Conservation (phyloP, 2,888 invertebrate species). For the Drosophila suboccidentalis region DNA sequence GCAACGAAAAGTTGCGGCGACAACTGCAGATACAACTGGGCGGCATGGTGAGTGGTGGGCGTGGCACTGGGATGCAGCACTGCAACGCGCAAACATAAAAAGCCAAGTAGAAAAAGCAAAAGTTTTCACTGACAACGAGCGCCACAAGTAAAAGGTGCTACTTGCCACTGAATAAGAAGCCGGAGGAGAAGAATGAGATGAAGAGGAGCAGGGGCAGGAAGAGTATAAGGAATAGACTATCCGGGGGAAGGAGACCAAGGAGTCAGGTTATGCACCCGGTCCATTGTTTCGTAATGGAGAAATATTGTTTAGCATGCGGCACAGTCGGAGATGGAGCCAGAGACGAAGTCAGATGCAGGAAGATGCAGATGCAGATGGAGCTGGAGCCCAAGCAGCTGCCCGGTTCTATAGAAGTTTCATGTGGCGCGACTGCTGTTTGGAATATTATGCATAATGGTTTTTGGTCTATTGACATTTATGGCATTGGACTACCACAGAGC, state of each 20-base stretch:
- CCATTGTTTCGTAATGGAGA: conserved; percentile 77
- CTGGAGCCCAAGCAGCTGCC: conserved; percentile 20
- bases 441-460: conserved; percentile 77
- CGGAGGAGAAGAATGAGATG: not conserved
- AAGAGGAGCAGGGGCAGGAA: conserved; percentile 24
- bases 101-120: conserved; percentile 68
- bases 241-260: conserved; percentile 11
- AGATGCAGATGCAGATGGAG: conserved; percentile 32
- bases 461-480: conserved; percentile 80
- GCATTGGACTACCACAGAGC: conserved; percentile 52
- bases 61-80: conserved; percentile 29
- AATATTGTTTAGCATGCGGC: conserved; percentile 73
- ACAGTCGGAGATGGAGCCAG: conserved; percentile 16
- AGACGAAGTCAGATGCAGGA: conserved; percentile 1
- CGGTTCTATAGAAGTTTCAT: conserved; percentile 13
- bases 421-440: conserved; percentile 32
- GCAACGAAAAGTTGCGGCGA: conserved; percentile 67
- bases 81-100: conserved; percentile 67
- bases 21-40: conserved; percentile 56
- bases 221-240: conserved; percentile 22
- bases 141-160: conserved; percentile 77
- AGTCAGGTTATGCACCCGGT: conserved; percentile 34
- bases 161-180: conserved; percentile 47
- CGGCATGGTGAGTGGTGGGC: not conserved
- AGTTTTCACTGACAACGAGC: conserved; percentile 64